Evolutionary conservation across 2,888 invertebrate species (phyloP), one percentile per base, ranked within the genome.

Genomic region (Limnephilus rhombicus): DNA sequence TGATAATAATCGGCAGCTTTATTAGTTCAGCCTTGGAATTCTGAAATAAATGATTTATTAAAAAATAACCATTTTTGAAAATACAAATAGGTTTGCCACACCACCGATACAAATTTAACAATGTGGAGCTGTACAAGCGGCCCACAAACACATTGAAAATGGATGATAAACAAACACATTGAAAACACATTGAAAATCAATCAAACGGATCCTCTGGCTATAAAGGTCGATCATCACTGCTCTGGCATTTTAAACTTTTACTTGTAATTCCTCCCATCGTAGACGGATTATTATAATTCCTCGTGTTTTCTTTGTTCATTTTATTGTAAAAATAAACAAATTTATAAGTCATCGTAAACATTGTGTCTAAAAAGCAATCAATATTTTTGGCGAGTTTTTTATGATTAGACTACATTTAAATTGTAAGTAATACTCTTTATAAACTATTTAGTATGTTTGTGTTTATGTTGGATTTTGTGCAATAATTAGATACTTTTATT

Each of bases 401-500:
- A 68, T 68, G 24, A 24, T 68, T 24, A 68, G 68, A 24, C 68
- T 68, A 68, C n/a, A n/a, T 24, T 68, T n/a, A 68, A 68, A 68
- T 68, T 24, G 68, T 68, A 24, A 68, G 68, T 49, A 13, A 49
- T 37, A 37, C 37, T 37, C 37, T 37, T 41, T 41, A 4, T 45
- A 45, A 45, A 11, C 24, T 68, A 68, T 24, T 68, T n/a, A 1
- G 1, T 31, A 31, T 31, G 24, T 68, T 68, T 68, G 68, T 68
- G 68, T 68, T 68, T 68, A 68, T 68, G 68, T 68, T 68, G 68
- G 24, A 68, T 68, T 68, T 68, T 68, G 68, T 68, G 68, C 68
- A 68, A 68, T 68, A 68, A 68, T 68, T 68, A 68, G 68, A 68
- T 68, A 68, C n/a, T 68, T 68, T 68, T 68, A 68, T 68, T 68